Evolutionary conservation across 2,888 invertebrate species (phyloP).

Genomic region (Eupeodes latifasciatus): DNA sequence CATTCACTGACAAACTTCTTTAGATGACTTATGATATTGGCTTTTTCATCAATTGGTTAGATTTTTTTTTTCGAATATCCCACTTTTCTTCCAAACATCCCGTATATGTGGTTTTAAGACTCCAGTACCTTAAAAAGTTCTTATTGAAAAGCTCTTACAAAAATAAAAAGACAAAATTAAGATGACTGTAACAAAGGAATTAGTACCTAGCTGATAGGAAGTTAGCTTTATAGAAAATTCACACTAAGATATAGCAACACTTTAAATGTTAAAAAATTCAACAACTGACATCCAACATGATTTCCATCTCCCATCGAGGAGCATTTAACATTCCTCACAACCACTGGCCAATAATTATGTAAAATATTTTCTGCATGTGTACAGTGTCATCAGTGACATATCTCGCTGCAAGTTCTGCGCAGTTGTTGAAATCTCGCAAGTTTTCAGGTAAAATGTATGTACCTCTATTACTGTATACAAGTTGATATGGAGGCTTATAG

Average conservation of each 20-base stretch:
- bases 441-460: background rate
- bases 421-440: background rate
- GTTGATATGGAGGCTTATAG: background rate
- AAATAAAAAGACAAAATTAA: no score
- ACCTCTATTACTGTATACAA: background rate
- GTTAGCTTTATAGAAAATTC: background rate
- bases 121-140: no score
- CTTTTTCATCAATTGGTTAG: no score
- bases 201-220: no score
- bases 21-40: no score
- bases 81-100: no score
- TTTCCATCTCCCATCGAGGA: slow-evolving; percentile 73
- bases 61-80: no score
- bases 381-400: slow-evolving; percentile 75
- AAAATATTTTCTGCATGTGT: slow-evolving; percentile 76
- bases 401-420: slow-evolving; percentile 55
- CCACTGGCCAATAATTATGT: slow-evolving; percentile 76
- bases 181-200: no score
- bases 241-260: background rate
- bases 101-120: no score
- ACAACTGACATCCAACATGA: slow-evolving; percentile 67
- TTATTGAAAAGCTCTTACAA: no score
- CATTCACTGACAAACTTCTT: no score
- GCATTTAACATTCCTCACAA: slow-evolving; percentile 73
- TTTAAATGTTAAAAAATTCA: slow-evolving; percentile 49